A percentile compares a stretch with the other conserved stretches of the same genome.
These are phyloP conservation scores for Drosophila arawakana DNA, from an alignment of 1,140 invertebrate genomes.

Conservation along the genomic window DNA sequence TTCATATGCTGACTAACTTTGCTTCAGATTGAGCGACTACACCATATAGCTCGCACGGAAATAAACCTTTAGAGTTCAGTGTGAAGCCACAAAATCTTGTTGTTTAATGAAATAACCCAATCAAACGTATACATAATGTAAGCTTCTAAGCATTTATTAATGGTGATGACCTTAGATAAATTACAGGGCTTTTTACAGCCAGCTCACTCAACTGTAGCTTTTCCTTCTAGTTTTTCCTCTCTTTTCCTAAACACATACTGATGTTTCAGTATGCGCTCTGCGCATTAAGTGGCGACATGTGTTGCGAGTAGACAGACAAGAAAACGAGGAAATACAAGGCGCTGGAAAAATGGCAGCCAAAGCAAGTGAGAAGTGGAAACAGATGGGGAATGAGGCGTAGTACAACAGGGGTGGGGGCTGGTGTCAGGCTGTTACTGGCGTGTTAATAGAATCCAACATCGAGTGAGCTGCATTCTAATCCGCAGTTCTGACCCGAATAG, in stretches of 20 bases:
- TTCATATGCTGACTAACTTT: no score
- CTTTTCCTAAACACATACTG: not conserved
- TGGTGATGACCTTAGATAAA: no score
- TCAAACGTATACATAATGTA: no score
- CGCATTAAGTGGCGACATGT: conserved; percentile 80
- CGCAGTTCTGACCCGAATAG: conserved; percentile 32
- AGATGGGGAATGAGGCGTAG: not conserved
- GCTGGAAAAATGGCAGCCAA: conserved; percentile 13
- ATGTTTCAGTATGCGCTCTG: conserved; percentile 70
- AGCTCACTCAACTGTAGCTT: no score
- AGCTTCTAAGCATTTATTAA: no score
- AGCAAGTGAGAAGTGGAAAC: conserved; percentile 1
- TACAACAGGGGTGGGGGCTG: not conserved
- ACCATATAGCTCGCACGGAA: no score
- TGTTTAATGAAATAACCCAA: no score
- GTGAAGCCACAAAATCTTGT: no score
- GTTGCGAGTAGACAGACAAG: conserved; percentile 49
- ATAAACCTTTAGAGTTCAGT: no score
- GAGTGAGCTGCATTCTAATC: conserved; percentile 67
- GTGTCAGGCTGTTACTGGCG: conserved; percentile 27
- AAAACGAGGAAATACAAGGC: conserved; percentile 18
- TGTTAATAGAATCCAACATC: conserved; percentile 65
- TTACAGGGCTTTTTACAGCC: no score
- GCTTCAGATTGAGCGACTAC: no score
- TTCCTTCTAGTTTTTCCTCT: not conserved